Base-by-base conservation (phyloP, 2,888 invertebrate species). In the Calephelis perditalis region DNA sequence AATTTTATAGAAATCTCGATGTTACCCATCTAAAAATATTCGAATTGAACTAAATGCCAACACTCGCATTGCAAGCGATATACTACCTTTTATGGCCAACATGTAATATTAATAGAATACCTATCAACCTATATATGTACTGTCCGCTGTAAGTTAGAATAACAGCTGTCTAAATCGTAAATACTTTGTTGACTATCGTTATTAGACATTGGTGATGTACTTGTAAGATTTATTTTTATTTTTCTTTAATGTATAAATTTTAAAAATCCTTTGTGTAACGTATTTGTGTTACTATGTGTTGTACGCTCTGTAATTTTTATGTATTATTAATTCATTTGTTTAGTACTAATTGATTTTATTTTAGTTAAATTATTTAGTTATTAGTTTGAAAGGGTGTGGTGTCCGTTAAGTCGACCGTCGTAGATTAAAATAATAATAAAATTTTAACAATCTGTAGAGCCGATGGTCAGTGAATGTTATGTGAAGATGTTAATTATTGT, bases 281-380 rank as follows among this genome's bases (percentile, higher is more conserved):
- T 61, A 57, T 59, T 15, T 55, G 35, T 56, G 15, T 47, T 60
- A 62, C 46, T 62, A 52, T 45, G 49, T 49, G 26, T 49, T 68
- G 70, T 70, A 72, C 79, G 78, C 82, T 82, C 77, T 81, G 78
- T 79, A 74, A 79, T 81, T 82, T 78, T 76, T 74, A 65, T 68
- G 72, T 77, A 74, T 76, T 69, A 71, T 74, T 73, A 64, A 70
- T 64, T 71, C 63, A 67, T 74, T 71, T 70, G 71, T 70, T 72
- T 76, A 74, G 69, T 66, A 75, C 70, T 77, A 74, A 73, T 71
- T 63, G 62, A 68, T 69, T 68, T 70, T 72, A 69, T 63, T 72
- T 79, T 65, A 68, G 65, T 70, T 69, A 68, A 69, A 68, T 70
- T 70, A 70, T 70, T 70, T 69, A 68, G 65, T 67, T 68, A 64